phyloP scores from a whole-genome alignment of 2,797 vertebrate species.

The Clarias platycephalus region DNA sequence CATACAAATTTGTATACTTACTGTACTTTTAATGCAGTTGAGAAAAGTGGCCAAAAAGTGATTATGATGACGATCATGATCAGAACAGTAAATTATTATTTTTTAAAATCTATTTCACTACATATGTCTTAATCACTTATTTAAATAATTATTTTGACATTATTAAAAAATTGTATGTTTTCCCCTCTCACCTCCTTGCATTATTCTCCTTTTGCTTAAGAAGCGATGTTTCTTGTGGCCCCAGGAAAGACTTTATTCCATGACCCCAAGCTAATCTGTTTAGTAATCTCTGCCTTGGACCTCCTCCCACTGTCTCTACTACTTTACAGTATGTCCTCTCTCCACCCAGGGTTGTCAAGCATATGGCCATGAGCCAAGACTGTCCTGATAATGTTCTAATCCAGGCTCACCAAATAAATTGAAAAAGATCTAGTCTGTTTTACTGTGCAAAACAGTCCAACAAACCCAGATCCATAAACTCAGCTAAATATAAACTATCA shows the following conservation, averaged over 20 bases:
- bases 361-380: neutral
- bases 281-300: conserved; percentile 44
- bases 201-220: neutral
- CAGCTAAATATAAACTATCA: neutral
- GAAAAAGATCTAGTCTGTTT: neutral
- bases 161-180: neutral
- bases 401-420: neutral
- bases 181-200: neutral
- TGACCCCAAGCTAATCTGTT: conserved; percentile 41
- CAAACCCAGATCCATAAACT: neutral
- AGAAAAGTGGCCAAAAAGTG: neutral
- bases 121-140: neutral
- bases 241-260: neutral
- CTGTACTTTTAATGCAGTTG: neutral
- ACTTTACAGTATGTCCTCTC: conserved; percentile 30
- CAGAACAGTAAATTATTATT: neutral
- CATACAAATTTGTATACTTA: neutral
- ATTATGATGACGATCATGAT: neutral
- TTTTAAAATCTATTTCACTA: neutral
- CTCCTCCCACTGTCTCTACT: conserved; percentile 13
- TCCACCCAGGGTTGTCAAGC: conserved; percentile 8
- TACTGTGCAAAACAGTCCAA: neutral
- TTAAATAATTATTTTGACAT: neutral
- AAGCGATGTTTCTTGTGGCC: neutral
- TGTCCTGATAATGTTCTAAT: neutral